A percentile compares a stretch with the other conserved stretches of the same genome.
These are phyloP conservation scores for Periphyllus acericola DNA, from an alignment of 2,888 invertebrate species.

Conservation along the genomic window DNA sequence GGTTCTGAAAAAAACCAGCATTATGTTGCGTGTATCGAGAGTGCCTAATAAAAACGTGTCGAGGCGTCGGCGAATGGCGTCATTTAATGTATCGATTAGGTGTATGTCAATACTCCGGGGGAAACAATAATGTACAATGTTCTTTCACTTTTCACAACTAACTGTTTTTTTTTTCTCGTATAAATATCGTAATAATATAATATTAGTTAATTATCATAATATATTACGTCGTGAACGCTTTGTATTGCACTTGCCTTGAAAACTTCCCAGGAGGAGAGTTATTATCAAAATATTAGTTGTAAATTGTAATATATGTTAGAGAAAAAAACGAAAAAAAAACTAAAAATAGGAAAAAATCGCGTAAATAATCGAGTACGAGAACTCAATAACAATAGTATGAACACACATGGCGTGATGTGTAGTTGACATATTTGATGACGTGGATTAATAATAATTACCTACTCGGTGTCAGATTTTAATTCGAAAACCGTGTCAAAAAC, in stretches of 20 bases:
- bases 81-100: not conserved
- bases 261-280: conserved; percentile 15
- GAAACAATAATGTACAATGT: not conserved
- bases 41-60: not conserved
- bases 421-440: conserved; percentile 55
- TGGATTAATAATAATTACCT: conserved; percentile 60
- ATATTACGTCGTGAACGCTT: not conserved
- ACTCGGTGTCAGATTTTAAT: conserved; percentile 57
- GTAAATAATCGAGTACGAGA: conserved; percentile 21
- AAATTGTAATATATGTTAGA: not conserved
- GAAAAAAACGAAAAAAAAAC: not conserved
- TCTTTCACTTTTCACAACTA: conserved; percentile 26
- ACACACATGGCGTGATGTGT: not conserved
- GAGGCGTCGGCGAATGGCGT: not conserved
- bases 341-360: conserved; percentile 29
- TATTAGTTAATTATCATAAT: not conserved
- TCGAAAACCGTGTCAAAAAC: conserved; percentile 61
- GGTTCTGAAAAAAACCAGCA: not conserved
- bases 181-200: not conserved
- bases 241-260: conserved; percentile 38
- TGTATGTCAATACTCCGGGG: not conserved
- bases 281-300: not conserved
- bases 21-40: not conserved
- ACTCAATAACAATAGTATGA: conserved; percentile 37
- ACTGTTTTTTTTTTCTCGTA: not conserved